Evolutionary conservation across 2,888 invertebrate genomes (phyloP), one percentile per base, ranked within the genome.

Genomic region (Cheilosia soror): DNA sequence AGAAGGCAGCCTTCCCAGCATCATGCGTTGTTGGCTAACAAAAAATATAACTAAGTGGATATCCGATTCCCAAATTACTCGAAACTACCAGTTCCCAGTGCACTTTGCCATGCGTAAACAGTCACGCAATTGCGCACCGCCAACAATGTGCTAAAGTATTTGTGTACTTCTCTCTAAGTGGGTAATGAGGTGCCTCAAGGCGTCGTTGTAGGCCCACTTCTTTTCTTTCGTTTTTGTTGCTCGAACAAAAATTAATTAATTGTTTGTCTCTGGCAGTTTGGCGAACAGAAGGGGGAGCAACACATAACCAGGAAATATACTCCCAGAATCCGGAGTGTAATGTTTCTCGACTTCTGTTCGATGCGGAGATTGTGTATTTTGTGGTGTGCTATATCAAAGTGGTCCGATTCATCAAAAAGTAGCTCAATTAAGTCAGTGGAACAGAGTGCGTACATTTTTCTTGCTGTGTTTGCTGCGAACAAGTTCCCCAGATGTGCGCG

Each of bases 101-200:
- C n/a, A 37, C 29, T 42, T 51, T 25, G 66, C 58, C 60, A 76
- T 76, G 68, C 68, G 76, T 68, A 53, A 68, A 60, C 42, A 47
- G 76, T 68, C 76, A 76, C 76, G 76, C 68, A 60, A 68, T 76
- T 68, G 63, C 49, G 25, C 49, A 20, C 62, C 42, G 68, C 62
- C 68, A 68, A 83, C 72, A 53, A 72, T 83, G 72, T 83, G 82
- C 78, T 33, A 79, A 83, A 68, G 55, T 68, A 79, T 84, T 69
- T 79, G 79, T 57, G 57, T 79, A 75, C 65, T 47, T 58, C 27
- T 58, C 37, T 65, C 57, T 57, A 75, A 79, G 68, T 79, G 73
- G 79, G 75, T 84, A 84, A 84, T 65, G 79, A 79, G 83, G 75
- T 84, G 79, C 83, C 83, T 65, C 69, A 79, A 62, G 83, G 63